phyloP scores from a whole-genome alignment of 2,888 invertebrate genomes.

The Lochmaea crataegi region DNA sequence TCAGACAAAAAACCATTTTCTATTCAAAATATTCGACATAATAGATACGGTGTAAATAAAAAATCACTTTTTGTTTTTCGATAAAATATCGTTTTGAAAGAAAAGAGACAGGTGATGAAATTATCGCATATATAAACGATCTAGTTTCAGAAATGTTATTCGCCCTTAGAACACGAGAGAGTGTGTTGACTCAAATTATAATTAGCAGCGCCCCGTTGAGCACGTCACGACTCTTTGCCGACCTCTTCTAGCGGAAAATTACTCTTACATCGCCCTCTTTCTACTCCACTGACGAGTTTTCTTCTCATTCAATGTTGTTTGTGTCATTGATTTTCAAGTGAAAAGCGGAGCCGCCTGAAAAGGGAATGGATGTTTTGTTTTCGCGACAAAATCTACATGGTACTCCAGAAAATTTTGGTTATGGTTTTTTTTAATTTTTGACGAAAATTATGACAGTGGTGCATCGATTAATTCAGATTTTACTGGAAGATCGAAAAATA shows the following conservation, averaged over 20 bases:
- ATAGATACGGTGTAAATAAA: too few relatives aligned
- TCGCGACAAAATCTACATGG: too few relatives aligned
- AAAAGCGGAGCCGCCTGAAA: background rate
- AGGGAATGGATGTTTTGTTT: too few relatives aligned
- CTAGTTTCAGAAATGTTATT: conserved; percentile 15
- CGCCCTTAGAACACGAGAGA: conserved; percentile 21
- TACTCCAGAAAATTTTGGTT: too few relatives aligned
- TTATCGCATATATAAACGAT: background rate
- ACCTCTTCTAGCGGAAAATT: conserved; percentile 37
- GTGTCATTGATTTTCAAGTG: conserved; percentile 16
- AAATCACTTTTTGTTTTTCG: too few relatives aligned
- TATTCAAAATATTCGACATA: too few relatives aligned
- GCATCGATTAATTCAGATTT: too few relatives aligned
- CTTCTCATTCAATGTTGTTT: conserved; percentile 10
- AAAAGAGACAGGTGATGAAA: background rate
- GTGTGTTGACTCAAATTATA: conserved; percentile 38
- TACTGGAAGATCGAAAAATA: too few relatives aligned
- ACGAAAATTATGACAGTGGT: too few relatives aligned
- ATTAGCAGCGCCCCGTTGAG: conserved; percentile 33
- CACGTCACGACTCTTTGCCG: conserved; percentile 40
- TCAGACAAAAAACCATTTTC: too few relatives aligned
- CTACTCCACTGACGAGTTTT: conserved; percentile 14
- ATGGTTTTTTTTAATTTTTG: too few relatives aligned
- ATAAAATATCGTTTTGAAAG: too few relatives aligned
- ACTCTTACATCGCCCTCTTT: conserved; percentile 35